Conservation (phyloP, 2,797 vertebrate genomes). For the Spinibarbus caldwelli region DNA sequence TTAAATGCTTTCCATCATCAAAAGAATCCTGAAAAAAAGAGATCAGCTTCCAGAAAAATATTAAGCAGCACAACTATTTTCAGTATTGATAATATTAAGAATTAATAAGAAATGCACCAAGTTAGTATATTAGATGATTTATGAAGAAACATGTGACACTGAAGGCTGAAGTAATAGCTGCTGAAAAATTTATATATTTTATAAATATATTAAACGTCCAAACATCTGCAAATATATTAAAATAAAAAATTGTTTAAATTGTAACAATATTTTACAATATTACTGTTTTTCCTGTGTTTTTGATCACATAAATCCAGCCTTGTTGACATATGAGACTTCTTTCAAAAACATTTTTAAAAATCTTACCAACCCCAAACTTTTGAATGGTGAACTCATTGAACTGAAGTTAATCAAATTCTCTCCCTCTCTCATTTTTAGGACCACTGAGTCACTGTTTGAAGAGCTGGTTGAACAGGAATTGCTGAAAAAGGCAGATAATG, state of each 20-base stretch:
- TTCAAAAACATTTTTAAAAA: neutral
- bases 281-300: neutral
- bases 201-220: too few species aligned
- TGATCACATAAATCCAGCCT: neutral
- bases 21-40: neutral
- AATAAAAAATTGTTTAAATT: too few species aligned
- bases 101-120: neutral
- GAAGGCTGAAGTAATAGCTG: neutral
- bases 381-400: neutral
- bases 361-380: neutral
- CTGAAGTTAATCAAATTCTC: neutral
- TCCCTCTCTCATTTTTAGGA: conserved; percentile 67
- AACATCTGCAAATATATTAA: too few species aligned
- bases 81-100: neutral
- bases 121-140: neutral
- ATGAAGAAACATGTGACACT: too few species aligned
- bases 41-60: neutral
- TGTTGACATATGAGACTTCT: too few species aligned
- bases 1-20: neutral
- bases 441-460: conserved; percentile 81
- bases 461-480: conserved; percentile 84
- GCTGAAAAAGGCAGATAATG: conserved; percentile 74
- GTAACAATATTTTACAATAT: neutral
- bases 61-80: neutral
- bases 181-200: neutral